Base-by-base conservation (phyloP, 2,113 vertebrate genomes). In the Odontesthes bonariensis region DNA sequence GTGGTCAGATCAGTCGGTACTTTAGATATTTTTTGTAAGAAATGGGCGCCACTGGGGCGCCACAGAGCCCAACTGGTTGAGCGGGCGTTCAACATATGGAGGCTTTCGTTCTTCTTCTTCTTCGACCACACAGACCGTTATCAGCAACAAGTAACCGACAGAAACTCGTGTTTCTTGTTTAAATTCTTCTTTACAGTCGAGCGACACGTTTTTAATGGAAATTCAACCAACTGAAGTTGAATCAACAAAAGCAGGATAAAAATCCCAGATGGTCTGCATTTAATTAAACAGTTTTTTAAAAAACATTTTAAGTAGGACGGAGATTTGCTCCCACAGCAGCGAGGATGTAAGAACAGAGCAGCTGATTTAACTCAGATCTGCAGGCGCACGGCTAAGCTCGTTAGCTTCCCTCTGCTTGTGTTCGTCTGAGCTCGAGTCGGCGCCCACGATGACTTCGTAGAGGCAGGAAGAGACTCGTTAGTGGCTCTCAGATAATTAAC, bases 201-300 rank as follows among this genome's bases (percentile, higher is more conserved):
- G n/a, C 8, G 73, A 51, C 72, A 62, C 77, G 77, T 65, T 69
- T 67, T 70, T 56, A 84, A n/a, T 82, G 72, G 49, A 68, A 84
- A 87, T 79, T 20, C 72, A 55, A 66, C 59, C 69, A 75, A 72
- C 16, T 49, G 66, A 84, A 58, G 22, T 63, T 59, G 59, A 65
- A 82, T 76, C 58, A 82, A 61, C 64, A 65, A 69, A 66, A 55
- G 73, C 65, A 68, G 55, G 31, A 62, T 32, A 54, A 56, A 70
- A 73, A 57, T 59, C 78, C 63, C 82, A 82, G 82, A 81, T 82
- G 82, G 82, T 56, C 65, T n/a, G 75, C 60, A 71, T 79, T 54
- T 77, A 76, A 82, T 82, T 85, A 77, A 74, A 84, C 61, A 69
- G 70, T 82, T 64, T 54, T 19, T 63, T 17, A n/a, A n/a, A n/a